phyloP scores from a whole-genome alignment of 1,140 invertebrate species.

The Aphis gossypii region DNA sequence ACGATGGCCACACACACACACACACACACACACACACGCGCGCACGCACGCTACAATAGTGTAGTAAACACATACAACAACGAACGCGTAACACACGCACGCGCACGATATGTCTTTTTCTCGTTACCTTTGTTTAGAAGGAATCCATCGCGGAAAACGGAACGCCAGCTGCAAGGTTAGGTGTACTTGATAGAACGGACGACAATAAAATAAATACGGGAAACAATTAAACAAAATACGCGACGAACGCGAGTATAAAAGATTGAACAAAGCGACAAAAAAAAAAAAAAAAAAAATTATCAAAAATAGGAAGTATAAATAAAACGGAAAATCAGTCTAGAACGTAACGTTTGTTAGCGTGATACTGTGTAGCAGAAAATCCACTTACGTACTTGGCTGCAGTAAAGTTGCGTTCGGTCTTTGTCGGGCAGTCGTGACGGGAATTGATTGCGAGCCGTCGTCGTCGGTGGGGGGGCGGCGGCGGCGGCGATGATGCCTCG shows the following conservation, averaged over 20 bases:
- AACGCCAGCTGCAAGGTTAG: slow-evolving; percentile 29
- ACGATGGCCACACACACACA: no score
- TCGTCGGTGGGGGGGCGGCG: not conserved
- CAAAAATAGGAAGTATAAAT: not conserved
- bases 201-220: not conserved
- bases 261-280: not conserved
- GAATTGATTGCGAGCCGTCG: slow-evolving; percentile 44
- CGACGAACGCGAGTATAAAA: not conserved
- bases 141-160: slow-evolving; percentile 26
- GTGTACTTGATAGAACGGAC: not conserved
- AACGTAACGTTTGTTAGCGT: not conserved
- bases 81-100: not conserved
- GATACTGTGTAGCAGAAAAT: not conserved
- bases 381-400: slow-evolving; percentile 6
- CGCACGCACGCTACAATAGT: not conserved
- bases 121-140: slow-evolving; percentile 39
- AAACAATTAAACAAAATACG: not conserved
- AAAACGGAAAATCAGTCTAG: not conserved
- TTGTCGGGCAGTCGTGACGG: slow-evolving; percentile 52
- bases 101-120: not conserved
- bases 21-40: not conserved
- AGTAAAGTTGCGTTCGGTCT: not conserved
- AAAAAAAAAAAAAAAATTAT: not conserved
- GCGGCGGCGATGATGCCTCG: not conserved
- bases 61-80: not conserved